phyloP scores from a whole-genome alignment of 1,140 invertebrate genomes.

The Polyergus mexicanus region DNA sequence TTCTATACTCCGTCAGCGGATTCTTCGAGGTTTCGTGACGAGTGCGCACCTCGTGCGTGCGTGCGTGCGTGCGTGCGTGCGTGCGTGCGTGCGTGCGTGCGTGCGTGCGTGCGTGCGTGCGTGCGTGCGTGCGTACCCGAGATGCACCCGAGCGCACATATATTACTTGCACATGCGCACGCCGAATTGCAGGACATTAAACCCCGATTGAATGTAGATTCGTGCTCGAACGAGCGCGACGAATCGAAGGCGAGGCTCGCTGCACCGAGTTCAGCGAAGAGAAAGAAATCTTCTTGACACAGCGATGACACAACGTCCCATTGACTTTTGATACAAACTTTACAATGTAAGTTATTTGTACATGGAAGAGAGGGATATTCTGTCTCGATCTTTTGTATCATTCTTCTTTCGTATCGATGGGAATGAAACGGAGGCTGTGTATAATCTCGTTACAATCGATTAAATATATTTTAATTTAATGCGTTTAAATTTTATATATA shows the following conservation, averaged over 20 bases:
- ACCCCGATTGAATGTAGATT: conserved; percentile 52
- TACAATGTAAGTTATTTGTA: conserved; percentile 24
- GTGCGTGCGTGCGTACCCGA: not conserved
- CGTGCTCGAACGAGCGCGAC: conserved; percentile 36
- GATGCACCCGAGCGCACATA: not conserved
- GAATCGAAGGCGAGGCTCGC: conserved; percentile 50
- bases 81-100: no score
- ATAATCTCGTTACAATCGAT: no score
- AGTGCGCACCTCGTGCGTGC: not conserved
- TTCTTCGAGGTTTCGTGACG: conserved; percentile 50
- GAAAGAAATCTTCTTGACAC: conserved; percentile 15
- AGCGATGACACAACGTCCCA: conserved; percentile 9
- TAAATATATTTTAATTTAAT: no score
- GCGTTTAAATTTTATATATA: no score
- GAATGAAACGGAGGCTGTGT: not conserved
- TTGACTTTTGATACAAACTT: conserved; percentile 32
- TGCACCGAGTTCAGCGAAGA: not conserved
- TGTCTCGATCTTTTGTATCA: not conserved
- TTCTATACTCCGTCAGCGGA: conserved; percentile 48
- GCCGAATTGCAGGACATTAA: conserved; percentile 62
- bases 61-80: no score
- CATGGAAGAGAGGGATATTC: not conserved
- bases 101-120: no score
- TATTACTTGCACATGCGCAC: conserved; percentile 25
- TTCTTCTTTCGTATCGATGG: not conserved